These are phyloP conservation scores for Crenichthys baileyi DNA, from an alignment of 2,797 vertebrate species.

Conservation along the genomic window DNA sequence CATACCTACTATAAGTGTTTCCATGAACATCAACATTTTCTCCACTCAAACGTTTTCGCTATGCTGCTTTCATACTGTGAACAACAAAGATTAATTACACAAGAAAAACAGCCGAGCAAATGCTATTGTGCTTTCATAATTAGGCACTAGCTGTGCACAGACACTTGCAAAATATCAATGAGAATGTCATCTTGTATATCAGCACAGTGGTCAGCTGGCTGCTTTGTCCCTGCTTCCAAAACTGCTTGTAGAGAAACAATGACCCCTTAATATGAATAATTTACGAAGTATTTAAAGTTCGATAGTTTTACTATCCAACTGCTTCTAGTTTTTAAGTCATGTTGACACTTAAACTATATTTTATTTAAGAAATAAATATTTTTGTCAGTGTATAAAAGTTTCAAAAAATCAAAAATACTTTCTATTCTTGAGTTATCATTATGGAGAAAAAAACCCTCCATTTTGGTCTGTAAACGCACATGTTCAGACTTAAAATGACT, in stretches of 20 bases:
- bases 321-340: constrained; percentile 6
- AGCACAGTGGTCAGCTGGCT: constrained; percentile 42
- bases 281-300: constrained; percentile 7
- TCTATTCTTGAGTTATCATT: neutral
- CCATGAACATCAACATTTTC: neutral
- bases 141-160: constrained; percentile 49
- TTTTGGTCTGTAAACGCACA: neutral
- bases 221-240: constrained; percentile 28
- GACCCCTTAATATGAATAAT: constrained; percentile 28
- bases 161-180: constrained; percentile 30
- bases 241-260: constrained; percentile 23
- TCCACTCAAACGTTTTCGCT: constrained; percentile 7
- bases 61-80: constrained; percentile 16
- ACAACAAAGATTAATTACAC: constrained; percentile 53
- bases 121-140: constrained; percentile 55
- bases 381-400: neutral
- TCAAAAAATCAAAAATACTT: neutral
- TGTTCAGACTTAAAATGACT: neutral
- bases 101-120: constrained; percentile 53
- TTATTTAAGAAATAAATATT: neutral
- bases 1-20: neutral
- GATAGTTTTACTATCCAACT: too few relatives aligned
- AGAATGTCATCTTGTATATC: constrained; percentile 25
- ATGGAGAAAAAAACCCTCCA: neutral
- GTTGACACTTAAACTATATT: neutral